Conservation (phyloP, 2,888 invertebrate genomes). For the Steinernema scapterisci region DNA sequence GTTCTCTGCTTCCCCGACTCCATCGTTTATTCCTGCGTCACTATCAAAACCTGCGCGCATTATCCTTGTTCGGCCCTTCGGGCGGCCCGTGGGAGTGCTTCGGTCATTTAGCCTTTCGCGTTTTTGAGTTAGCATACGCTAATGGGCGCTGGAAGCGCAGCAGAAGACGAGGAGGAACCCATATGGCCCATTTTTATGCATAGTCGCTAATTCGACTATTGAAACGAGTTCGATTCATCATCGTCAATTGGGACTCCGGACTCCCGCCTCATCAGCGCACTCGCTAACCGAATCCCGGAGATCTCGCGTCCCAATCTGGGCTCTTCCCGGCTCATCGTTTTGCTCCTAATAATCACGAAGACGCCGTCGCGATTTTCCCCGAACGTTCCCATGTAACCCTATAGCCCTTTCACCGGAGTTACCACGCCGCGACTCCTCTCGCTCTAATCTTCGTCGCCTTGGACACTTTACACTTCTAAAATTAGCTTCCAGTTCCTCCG, state of each 20-base stretch:
- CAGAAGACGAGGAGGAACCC: constrained; percentile 18
- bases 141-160: constrained; percentile 1
- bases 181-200: constrained; percentile 23
- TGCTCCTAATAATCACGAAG: not conserved
- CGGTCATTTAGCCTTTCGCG: not conserved
- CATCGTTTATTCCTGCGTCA: not conserved
- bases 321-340: constrained; percentile 3
- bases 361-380: not conserved
- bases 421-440: not conserved
- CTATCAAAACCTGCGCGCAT: constrained; percentile 13
- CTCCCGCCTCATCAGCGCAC: constrained; percentile 16
- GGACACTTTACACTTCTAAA: not conserved
- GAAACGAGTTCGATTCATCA: constrained; percentile 30
- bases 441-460: constrained; percentile 8
- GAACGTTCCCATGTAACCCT: constrained; percentile 14
- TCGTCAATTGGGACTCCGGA: not conserved
- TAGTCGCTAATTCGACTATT: constrained; percentile 25
- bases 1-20: not conserved
- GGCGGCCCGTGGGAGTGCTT: constrained; percentile 12
- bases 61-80: not conserved
- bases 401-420: not conserved
- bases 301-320: not conserved
- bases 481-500: not conserved
- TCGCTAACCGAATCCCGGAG: not conserved
- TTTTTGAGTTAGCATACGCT: constrained; percentile 16